Percentiles rank a stretch among this genome's conserved stretches.
Conservation (phyloP, 1,140 invertebrate genomes). For the Eriocheir sinensis region DNA sequence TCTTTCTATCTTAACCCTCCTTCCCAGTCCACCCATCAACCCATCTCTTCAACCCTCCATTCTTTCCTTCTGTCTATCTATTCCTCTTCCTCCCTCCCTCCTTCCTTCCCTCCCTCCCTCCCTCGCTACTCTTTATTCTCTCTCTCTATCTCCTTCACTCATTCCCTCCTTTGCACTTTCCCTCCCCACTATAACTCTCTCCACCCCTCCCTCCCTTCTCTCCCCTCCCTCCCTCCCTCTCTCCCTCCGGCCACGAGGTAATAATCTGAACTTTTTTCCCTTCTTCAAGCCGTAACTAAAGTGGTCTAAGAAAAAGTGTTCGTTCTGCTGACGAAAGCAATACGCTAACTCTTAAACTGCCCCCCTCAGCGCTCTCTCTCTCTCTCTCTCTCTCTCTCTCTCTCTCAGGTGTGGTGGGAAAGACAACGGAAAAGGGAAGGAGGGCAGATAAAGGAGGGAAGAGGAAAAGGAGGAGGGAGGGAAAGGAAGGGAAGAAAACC, state of each 20-base stretch:
- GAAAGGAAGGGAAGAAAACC: conserved; percentile 39
- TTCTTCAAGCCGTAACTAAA: conserved; percentile 60
- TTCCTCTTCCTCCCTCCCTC: background rate
- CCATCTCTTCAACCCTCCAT: background rate
- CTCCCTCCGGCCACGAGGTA: conserved; percentile 11
- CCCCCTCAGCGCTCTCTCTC: conserved; percentile 61
- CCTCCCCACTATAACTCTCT: background rate
- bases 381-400: conserved; percentile 43
- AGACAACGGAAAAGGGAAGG: too few relatives aligned
- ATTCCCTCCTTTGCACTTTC: background rate
- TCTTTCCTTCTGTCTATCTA: background rate
- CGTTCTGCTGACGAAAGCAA: conserved; percentile 43
- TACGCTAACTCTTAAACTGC: conserved; percentile 62
- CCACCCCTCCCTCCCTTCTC: background rate
- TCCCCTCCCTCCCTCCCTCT: background rate
- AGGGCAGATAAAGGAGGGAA: too few relatives aligned
- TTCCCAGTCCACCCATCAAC: background rate
- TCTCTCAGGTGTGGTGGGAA: background rate
- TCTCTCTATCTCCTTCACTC: background rate
- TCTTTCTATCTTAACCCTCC: background rate
- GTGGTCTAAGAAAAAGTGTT: conserved; percentile 67
- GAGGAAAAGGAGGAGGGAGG: too few relatives aligned
- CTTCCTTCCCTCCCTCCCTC: background rate
- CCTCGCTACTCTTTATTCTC: background rate
- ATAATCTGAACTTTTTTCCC: conserved; percentile 59